These are phyloP conservation scores for Pimephales promelas DNA, from an alignment of 2,113 vertebrate species.

Conservation along the genomic window DNA sequence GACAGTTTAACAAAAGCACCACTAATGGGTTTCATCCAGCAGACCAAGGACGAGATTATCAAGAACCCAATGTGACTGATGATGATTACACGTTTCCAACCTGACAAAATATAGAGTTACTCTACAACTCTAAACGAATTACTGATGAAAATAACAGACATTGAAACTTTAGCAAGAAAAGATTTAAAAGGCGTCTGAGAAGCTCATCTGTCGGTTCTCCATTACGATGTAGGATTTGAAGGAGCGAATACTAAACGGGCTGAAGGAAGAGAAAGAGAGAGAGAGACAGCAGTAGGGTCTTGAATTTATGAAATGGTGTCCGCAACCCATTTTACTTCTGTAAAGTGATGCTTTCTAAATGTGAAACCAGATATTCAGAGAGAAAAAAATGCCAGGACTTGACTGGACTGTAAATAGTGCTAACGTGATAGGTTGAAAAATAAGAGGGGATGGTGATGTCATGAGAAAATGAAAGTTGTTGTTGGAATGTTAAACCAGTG, in stretches of 20 bases:
- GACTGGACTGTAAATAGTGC: too few species aligned
- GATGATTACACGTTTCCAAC: not conserved
- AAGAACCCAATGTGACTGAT: not conserved
- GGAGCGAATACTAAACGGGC: not conserved
- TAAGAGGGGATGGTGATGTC: not conserved
- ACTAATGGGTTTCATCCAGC: not conserved
- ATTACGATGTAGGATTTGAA: not conserved
- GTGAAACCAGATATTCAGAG: too few species aligned
- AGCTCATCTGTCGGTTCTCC: not conserved
- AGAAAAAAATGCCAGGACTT: too few species aligned
- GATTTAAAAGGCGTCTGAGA: not conserved
- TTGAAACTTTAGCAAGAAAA: not conserved
- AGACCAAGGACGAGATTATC: not conserved
- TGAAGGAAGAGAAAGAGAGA: not conserved
- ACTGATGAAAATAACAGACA: not conserved
- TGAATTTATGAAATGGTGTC: not conserved
- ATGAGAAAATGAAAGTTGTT: not conserved
- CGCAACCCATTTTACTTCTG: not conserved
- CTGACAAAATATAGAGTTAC: not conserved
- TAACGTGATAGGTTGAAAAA: not conserved
- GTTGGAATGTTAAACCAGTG: not conserved
- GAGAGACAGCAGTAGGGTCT: not conserved
- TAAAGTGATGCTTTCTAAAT: not conserved
- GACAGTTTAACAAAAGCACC: not conserved
- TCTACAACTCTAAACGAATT: not conserved